Base-by-base conservation (phyloP, 2,797 vertebrate species). In the Gymnocypris eckloni region DNA sequence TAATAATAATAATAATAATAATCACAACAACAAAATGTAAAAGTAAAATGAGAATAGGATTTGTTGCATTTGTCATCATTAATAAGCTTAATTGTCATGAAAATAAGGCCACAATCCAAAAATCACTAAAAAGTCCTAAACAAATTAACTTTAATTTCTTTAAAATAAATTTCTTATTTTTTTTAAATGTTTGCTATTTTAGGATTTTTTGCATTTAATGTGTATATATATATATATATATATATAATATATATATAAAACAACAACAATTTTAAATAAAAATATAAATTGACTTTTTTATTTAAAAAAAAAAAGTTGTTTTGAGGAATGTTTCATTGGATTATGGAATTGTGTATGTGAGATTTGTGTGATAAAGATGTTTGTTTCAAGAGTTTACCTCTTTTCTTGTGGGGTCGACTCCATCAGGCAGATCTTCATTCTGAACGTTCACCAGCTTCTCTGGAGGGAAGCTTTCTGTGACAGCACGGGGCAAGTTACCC, bases 371-470 rank as follows among this genome's bases (percentile, higher is more conserved):
- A 61, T 22, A 22, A 80, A 45, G 4, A 54, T 13, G 56, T 43
- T 2, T 48, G 37, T 25, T 39, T 33, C 7, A 20, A 25, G 33
- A 8, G 81, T 70, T 72, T 67, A 97, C 97, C 96, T 97, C 96
- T 91, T 95, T 97, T 89, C 92, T 95, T 88, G 93, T 92, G 84
- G 97, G 95, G 70, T 97, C 93, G 54, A 97, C 95, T 0, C 96
- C 96, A 0, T 37, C 75, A 0, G 96, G 97, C 67, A 97, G 92
- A 3, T 97, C 95, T 1, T 96, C 96, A 0, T 87, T 59, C 0
- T 90, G 0, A 3, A 92, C 92, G 86, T 97, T 95, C 50, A 95
- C 45, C 89, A 97, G 88, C 81, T 94, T 89, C 0, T 95, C 91
- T 79, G 95, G 82, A 3, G 96, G 95, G 22, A 95, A 94, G 56